Conservation (phyloP, 2,888 invertebrate species). For the Crematogaster levior region DNA sequence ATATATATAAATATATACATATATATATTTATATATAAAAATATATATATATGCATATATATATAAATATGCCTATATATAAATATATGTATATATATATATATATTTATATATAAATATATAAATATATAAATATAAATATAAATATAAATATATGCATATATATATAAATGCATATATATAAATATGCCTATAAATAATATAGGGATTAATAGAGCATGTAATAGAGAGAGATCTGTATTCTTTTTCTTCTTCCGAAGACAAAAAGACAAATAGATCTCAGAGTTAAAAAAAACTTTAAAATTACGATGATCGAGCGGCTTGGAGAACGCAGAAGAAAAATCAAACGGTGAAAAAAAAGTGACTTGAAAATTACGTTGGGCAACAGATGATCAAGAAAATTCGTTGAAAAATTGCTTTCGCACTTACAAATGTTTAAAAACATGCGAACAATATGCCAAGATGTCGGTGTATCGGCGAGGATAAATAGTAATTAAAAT, state of each 20-base stretch:
- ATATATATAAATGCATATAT: neutral
- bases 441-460: neutral
- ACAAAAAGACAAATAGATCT: neutral
- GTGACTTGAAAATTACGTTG: neutral
- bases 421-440: neutral
- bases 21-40: too few species aligned
- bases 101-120: neutral
- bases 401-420: neutral
- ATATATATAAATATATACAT: neutral
- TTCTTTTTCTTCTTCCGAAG: neutral
- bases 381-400: slow-evolving; percentile 1
- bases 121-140: too few species aligned
- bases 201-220: too few species aligned
- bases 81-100: neutral
- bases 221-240: too few species aligned
- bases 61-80: neutral
- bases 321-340: too few species aligned
- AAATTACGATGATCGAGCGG: neutral
- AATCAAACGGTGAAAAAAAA: neutral
- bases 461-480: neutral
- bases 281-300: neutral
- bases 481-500: slow-evolving; percentile 7
- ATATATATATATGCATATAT: neutral
- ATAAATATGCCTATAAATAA: too few species aligned
- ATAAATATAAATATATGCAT: too few species aligned